Base-by-base conservation (phyloP, 2,797 vertebrate genomes). In the Gymnocypris eckloni region DNA sequence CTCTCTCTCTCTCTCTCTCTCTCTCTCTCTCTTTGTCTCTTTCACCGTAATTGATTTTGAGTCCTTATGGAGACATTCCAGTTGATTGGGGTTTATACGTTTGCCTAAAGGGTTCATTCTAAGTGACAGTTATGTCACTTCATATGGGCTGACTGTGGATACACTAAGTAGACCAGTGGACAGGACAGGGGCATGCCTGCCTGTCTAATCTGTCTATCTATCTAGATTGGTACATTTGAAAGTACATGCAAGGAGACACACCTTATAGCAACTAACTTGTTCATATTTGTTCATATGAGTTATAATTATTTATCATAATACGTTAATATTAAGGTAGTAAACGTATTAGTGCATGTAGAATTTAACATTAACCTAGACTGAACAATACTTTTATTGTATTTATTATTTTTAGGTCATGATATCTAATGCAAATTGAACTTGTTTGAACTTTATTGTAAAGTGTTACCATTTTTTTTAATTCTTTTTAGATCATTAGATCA, bases 111-210 rank as follows among this genome's bases (percentile, higher is more conserved):
- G 12, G 41, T 72, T 80, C 43, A 73, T 85, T 80, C 41, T 45
- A 85, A 85, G 66, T 85, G 83, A 79, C 83, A 85, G 66, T 59
- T 78, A 71, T 61, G 83, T 77, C 59, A 54, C 72, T 84, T 83
- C 43, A 20, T 15, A 67, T 78, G 50, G 75, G 37, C 50, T 77
- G 72, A 33, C 59, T 69, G 50, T 56, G 72, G 67, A 86, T 43
- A 59, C 33, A 59, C 41, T 33, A 50, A 79, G 64, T 64, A 43
- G 56, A 84, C 7, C 52, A 71, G 25, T 41, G 43, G 43, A 82
- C 64, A 71, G 22, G n/a, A 86, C 6, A 52, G 79, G 20, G 11
- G 20, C 20, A 37, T 43, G 2, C 8, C 41, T 45, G 3, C 11
- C 43, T 45, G 0, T 45, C 10, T 45, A 12, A 2, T 52, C 13